These are phyloP conservation scores for Pocillopora meandrina DNA, from an alignment of 92 coral and sea anemone species.

Conservation along the genomic window DNA sequence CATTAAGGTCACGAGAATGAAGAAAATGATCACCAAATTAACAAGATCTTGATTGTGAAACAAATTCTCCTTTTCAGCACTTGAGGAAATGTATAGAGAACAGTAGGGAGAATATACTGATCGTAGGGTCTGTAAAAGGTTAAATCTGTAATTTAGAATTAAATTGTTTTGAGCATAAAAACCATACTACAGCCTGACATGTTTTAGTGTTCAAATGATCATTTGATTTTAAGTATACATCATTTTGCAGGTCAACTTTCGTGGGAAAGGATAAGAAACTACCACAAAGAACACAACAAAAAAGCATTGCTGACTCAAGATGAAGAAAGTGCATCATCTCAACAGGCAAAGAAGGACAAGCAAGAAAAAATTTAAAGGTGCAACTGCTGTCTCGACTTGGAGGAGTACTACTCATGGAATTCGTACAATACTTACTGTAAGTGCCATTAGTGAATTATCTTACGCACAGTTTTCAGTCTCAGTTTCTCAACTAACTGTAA, in stretches of 20 bases:
- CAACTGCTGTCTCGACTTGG: conserved; percentile 37
- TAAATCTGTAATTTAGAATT: too few relatives aligned
- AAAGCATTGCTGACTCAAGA: not conserved
- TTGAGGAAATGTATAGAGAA: too few relatives aligned
- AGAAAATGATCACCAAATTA: too few relatives aligned
- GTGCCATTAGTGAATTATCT: not conserved
- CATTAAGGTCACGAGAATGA: too few relatives aligned
- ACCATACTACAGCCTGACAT: too few relatives aligned
- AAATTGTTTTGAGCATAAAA: too few relatives aligned
- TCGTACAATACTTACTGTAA: conserved; percentile 31
- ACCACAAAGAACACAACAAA: conserved; percentile 22
- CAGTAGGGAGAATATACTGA: too few relatives aligned
- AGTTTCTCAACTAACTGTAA: too few relatives aligned
- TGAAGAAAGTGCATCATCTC: not conserved
- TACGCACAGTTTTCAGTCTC: not conserved
- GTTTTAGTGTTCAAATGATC: too few relatives aligned
- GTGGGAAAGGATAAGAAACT: conserved; percentile 27
- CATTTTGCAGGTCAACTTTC: conserved; percentile 24
- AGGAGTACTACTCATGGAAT: conserved; percentile 47
- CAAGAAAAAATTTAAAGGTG: conserved; percentile 12
- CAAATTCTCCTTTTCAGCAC: too few relatives aligned
- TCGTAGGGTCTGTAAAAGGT: too few relatives aligned
- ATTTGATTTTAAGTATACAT: not conserved
- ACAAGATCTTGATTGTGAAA: too few relatives aligned
- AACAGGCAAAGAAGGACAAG: not conserved